phyloP scores from a whole-genome alignment of 2,113 vertebrate genomes.

The Myanophis thanlyinensis region DNA sequence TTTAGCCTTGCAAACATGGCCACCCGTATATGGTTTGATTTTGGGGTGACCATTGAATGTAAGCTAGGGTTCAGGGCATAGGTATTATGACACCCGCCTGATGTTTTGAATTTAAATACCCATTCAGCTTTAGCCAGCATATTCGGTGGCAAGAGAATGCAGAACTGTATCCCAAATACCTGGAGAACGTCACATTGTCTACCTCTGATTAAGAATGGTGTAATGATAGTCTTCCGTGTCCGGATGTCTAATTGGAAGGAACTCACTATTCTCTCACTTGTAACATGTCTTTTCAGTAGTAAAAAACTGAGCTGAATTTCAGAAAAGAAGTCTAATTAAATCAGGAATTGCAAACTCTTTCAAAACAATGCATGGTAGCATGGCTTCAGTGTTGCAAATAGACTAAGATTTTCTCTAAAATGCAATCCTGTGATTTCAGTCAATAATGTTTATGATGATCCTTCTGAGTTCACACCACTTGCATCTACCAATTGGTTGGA shows the following conservation, averaged over 20 bases:
- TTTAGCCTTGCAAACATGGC: neutral
- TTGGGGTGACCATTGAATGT: neutral
- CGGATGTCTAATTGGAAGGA: neutral
- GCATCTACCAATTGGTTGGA: neutral
- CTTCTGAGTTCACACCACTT: neutral
- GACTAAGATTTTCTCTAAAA: neutral
- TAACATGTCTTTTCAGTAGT: neutral
- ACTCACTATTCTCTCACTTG: neutral
- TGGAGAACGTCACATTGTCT: neutral
- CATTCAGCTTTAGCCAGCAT: neutral
- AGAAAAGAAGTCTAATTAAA: neutral
- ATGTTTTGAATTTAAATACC: neutral
- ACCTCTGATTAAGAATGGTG: neutral
- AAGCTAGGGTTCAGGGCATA: neutral
- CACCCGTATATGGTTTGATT: neutral
- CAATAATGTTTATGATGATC: neutral
- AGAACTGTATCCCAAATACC: neutral
- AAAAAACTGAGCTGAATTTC: neutral
- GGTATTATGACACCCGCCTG: rapidly evolving
- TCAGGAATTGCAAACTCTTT: neutral
- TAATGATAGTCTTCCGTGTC: neutral
- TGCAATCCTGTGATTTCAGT: neutral
- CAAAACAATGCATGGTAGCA: neutral
- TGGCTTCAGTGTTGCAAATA: neutral
- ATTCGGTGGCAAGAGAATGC: neutral